These are phyloP conservation scores for Strix occidentalis DNA, from an alignment of 2,797 vertebrate genomes.

Conservation along the genomic window DNA sequence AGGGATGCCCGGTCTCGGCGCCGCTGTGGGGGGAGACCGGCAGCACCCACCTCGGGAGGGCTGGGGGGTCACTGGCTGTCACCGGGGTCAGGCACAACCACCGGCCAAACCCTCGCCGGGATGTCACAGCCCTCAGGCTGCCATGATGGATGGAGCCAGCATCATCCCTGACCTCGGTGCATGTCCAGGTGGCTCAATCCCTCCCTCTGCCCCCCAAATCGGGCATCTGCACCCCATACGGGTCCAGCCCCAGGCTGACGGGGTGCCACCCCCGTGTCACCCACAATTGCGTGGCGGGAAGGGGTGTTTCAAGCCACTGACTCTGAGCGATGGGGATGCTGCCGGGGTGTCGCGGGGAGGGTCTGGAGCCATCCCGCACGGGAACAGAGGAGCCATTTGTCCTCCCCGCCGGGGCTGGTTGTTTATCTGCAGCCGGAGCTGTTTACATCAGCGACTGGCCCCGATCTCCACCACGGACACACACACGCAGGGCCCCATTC, in stretches of 20 bases:
- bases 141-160: background rate
- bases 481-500: background rate
- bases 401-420: background rate
- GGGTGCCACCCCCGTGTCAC: background rate
- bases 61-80: background rate
- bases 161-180: background rate
- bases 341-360: background rate
- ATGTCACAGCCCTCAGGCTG: rapidly evolving
- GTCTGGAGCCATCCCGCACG: background rate
- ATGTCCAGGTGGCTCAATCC: background rate
- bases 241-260: rapidly evolving
- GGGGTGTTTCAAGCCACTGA: rapidly evolving
- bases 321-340: background rate
- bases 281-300: rapidly evolving
- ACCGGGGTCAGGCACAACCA: rapidly evolving
- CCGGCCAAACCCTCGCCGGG: background rate
- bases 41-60: rapidly evolving
- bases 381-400: constrained; percentile 55
- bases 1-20: background rate
- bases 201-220: rapidly evolving
- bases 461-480: background rate
- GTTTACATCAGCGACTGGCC: constrained; percentile 59
- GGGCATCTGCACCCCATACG: rapidly evolving
- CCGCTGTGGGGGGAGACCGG: rapidly evolving
- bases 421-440: constrained; percentile 48